Base-by-base conservation (phyloP, 2,888 invertebrate genomes). In the Eugnorisma glareosa region DNA sequence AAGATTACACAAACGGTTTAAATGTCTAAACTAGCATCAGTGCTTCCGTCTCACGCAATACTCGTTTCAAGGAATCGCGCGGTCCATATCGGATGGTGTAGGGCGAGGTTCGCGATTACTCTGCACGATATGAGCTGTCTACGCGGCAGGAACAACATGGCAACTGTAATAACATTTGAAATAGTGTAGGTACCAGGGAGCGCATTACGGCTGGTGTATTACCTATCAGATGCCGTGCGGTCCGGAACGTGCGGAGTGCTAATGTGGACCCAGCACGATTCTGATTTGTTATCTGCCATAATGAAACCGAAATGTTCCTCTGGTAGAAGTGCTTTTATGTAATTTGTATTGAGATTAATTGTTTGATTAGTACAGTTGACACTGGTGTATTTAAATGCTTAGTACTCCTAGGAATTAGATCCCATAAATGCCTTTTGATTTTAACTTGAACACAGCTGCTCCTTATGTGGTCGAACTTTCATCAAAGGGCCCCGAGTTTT, bases 251-350 rank as follows among this genome's bases (percentile, higher is more conserved):
- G 95, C 94, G 89, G 91, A 92, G 93, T 92, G 94, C 94, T 95
- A 95, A 96, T 95, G 95, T 94, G 94, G 92, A 90, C 91, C 89
- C 92, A 88, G 95, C 95, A 96, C 95, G 95, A 95, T 94, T 95
- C 90, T 90, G 95, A 95, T 95, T 94, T 93, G 92, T 93, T 95
- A 95, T 95, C 95, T 89, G 66, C 74, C n/a, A 73, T 88, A 88
- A 88, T 84, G 87, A 85, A 87, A 85, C 82, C 82, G 77, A 86
- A 87, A 87, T 81, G 81, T 81, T 85, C 67, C 73, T 82, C 59
- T 57, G 67, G 74, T 81, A 75, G 74, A 83, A 85, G 77, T 82
- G 82, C 81, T 77, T 85, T 83, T 86, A 82, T 79, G 81, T 81
- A 77, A 82, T 77, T 86, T 79, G 80, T 77, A 75, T 78, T 76